phyloP scores from a whole-genome alignment of 2,113 vertebrate genomes.

The Sciurus niger region DNA sequence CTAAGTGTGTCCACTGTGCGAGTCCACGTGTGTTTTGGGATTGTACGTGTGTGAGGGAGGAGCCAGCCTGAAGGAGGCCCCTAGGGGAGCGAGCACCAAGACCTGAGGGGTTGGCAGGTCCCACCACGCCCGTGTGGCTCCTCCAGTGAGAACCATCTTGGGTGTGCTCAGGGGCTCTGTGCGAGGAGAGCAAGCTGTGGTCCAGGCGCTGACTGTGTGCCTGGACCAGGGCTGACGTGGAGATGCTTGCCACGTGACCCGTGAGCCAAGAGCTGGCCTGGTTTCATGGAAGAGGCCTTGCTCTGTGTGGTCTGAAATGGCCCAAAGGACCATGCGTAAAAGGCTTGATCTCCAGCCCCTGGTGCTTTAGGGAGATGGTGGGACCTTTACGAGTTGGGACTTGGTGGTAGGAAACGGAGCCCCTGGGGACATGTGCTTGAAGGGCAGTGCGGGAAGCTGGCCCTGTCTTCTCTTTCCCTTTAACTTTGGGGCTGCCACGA shows the following conservation, averaged over 20 bases:
- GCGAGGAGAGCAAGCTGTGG: too few relatives aligned
- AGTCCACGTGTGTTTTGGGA: background rate
- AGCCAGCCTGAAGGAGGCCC: background rate
- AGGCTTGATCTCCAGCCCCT: background rate
- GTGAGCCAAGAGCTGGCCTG: background rate
- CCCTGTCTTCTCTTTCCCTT: background rate
- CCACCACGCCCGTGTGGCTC: too few relatives aligned
- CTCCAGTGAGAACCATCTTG: too few relatives aligned
- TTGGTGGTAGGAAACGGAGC: background rate
- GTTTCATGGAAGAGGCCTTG: background rate
- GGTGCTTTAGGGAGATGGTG: background rate
- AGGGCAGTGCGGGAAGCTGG: too few relatives aligned
- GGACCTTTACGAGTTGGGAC: background rate
- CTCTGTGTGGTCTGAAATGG: background rate
- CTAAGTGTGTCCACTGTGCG: background rate
- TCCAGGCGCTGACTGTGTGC: too few relatives aligned
- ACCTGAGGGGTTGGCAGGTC: too few relatives aligned
- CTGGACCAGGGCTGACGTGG: too few relatives aligned
- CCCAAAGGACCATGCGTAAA: rapidly evolving
- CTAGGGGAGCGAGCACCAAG: background rate
- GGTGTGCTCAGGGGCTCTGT: too few relatives aligned
- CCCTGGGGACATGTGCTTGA: background rate
- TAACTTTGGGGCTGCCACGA: too few relatives aligned
- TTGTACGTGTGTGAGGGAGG: background rate
- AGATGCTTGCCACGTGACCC: too few relatives aligned